Conservation (phyloP, 1,140 invertebrate species). For the Metopolophium dirhodum region DNA sequence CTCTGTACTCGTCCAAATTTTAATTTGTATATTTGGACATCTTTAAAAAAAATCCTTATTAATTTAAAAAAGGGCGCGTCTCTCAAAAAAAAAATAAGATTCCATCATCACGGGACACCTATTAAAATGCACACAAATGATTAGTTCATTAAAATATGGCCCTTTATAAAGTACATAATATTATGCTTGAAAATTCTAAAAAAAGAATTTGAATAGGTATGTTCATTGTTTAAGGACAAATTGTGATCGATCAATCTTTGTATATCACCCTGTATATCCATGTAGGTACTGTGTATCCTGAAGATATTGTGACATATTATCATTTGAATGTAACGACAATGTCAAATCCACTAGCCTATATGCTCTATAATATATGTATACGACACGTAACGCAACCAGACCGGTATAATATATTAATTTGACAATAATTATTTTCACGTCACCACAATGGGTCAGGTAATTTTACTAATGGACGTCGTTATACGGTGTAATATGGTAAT, state of each 20-base stretch:
- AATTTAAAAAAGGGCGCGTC: neutral
- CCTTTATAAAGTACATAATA: neutral
- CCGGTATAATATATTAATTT: neutral
- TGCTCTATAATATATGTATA: neutral
- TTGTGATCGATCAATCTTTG: neutral
- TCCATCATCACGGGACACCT: no score
- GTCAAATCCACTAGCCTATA: neutral
- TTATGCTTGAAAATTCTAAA: neutral
- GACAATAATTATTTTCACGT: neutral
- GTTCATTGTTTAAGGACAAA: neutral
- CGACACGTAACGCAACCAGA: neutral
- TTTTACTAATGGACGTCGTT: neutral
- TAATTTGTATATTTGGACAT: no score
- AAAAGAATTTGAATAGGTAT: neutral
- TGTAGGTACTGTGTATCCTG: neutral
- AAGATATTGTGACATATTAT: neutral
- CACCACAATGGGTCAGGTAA: neutral
- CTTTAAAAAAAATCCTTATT: neutral
- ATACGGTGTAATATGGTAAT: slow-evolving; percentile 22
- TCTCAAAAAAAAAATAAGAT: neutral
- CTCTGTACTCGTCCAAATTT: no score
- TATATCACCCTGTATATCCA: neutral
- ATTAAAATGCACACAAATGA: neutral
- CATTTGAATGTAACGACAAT: neutral
- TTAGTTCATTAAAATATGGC: neutral